These are phyloP conservation scores for Cyclophora punctaria DNA, from an alignment of 2,888 invertebrate genomes.

Conservation along the genomic window DNA sequence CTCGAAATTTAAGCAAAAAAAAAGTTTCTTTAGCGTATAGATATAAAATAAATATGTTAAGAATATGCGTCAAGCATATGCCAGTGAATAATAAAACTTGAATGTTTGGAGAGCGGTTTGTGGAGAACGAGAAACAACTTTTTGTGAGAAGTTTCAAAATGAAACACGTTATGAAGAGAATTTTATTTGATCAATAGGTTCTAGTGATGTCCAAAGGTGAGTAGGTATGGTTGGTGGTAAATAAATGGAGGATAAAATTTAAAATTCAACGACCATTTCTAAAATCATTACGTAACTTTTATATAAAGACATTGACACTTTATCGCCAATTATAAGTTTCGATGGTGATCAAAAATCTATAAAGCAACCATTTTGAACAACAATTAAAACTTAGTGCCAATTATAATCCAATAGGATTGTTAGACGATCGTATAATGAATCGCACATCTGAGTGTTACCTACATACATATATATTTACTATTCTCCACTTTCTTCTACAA, in stretches of 20 bases:
- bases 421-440: slow-evolving; percentile 30
- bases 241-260: not conserved
- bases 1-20: no score
- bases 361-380: not conserved
- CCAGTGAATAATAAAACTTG: no score
- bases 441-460: slow-evolving; percentile 35
- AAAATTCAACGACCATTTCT: not conserved
- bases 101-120: no score
- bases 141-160: no score
- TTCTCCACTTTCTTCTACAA: slow-evolving; percentile 56
- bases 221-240: not conserved
- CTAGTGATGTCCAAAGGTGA: no score
- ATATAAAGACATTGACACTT: not conserved
- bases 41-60: no score
- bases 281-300: not conserved
- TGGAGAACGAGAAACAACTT: no score
- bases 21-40: not conserved
- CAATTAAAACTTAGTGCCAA: slow-evolving; percentile 23
- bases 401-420: slow-evolving; percentile 53
- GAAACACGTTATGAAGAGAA: no score
- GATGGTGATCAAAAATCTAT: not conserved
- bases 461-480: slow-evolving; percentile 35
- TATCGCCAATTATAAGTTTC: not conserved
- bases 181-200: no score
- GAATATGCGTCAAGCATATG: no score